Conservation (phyloP, 2,113 vertebrate species). For the Rhadina sibilatrix region DNA sequence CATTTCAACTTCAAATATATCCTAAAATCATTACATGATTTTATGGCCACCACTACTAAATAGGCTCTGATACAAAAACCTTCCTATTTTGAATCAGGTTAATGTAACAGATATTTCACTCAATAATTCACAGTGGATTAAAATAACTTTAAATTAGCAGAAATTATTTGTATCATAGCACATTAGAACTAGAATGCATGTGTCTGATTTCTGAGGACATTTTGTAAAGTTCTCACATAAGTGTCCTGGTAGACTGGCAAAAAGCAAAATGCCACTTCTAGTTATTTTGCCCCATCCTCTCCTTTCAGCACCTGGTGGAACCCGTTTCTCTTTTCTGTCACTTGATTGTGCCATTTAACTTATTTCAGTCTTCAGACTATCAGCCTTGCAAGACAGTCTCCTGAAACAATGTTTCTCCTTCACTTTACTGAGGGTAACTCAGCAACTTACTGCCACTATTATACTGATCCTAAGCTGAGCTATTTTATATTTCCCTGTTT, state of each 20-base stretch:
- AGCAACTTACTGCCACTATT: background rate
- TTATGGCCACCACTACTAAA: background rate
- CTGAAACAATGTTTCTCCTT: background rate
- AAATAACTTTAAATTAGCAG: background rate
- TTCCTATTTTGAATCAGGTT: background rate
- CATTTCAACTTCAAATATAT: background rate
- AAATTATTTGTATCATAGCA: background rate
- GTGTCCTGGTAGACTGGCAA: background rate
- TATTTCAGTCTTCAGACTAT: background rate
- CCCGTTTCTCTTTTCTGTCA: background rate
- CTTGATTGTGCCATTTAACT: background rate
- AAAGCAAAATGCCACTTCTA: background rate
- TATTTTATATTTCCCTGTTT: background rate
- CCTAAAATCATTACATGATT: background rate
- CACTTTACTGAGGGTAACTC: background rate
- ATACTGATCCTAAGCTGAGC: background rate
- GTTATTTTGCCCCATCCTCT: background rate
- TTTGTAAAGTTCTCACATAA: background rate
- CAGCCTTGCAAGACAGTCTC: background rate
- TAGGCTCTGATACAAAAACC: background rate
- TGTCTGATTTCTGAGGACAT: background rate
- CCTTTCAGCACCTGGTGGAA: background rate
- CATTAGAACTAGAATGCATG: background rate
- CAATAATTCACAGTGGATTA: background rate
- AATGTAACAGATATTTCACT: background rate